These are phyloP conservation scores for Zelostemma sp. DNA, from an alignment of 1,140 invertebrate species.

Conservation along the genomic window DNA sequence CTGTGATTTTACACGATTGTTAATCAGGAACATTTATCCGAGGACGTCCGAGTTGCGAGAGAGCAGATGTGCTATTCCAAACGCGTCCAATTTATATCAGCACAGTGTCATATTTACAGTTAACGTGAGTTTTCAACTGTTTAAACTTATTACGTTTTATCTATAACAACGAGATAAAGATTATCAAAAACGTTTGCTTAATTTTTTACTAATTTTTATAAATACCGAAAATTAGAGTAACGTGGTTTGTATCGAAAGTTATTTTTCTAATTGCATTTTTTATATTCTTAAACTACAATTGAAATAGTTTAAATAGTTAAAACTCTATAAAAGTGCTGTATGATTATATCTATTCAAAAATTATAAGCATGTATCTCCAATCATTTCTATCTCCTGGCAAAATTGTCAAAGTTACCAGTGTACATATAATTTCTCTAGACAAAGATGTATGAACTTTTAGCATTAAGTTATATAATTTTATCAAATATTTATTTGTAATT, in stretches of 20 bases:
- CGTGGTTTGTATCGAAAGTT: neutral
- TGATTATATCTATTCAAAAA: too few relatives aligned
- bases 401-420: too few relatives aligned
- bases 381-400: too few relatives aligned
- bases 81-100: constrained; percentile 18
- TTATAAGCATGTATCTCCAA: too few relatives aligned
- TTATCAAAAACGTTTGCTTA: neutral
- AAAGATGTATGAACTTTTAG: too few relatives aligned
- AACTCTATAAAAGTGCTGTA: neutral
- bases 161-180: neutral
- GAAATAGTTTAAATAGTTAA: neutral
- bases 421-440: too few relatives aligned
- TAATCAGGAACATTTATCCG: neutral
- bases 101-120: constrained; percentile 15
- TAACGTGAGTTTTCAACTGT: constrained; percentile 19
- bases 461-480: too few relatives aligned
- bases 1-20: constrained; percentile 17
- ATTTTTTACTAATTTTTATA: constrained; percentile 13
- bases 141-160: constrained; percentile 18
- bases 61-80: constrained; percentile 14
- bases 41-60: constrained; percentile 8
- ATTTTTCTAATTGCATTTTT: neutral
- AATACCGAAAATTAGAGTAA: neutral
- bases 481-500: too few relatives aligned
- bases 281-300: neutral